Evolutionary conservation across 2,888 invertebrate species (phyloP), one percentile per base, ranked within the genome.

Genomic region (Sinohyriopsis cumingii): DNA sequence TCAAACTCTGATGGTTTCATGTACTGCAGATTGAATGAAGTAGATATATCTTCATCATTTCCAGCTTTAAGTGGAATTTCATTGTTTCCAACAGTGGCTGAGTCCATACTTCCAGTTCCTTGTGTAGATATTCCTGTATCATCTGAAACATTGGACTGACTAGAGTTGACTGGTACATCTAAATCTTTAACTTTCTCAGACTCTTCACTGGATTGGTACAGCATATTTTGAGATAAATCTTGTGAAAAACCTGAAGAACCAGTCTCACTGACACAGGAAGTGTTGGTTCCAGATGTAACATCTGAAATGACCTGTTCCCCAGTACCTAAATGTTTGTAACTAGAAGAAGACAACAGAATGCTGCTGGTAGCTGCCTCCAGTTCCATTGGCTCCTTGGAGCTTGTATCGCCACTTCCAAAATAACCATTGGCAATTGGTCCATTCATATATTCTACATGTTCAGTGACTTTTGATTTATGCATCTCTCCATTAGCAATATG

Each of bases 1-100:
- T 71, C 5, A 9, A 33, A 9, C 33, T 9, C 33, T 33, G 33
- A 9, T 33, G 9, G 33, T 9, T 9, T 33, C 9, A 33, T 33
- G 6, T 33, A 5, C 9, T 33, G 33, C 33, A 33, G 9, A 33
- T 33, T 65, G 33, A 65, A 65, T 55, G 28, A 28, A 20, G 59
- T 33, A 12, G 65, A 57, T 19, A 65, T 45, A n/a, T 57, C 65
- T 53, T 65, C 65, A 33, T 45, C 59, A 65, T 20, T 33, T n/a
- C 55, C 54, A 7, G 24, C 20, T 20, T 25, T 55, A 33, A 33
- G 33, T 33, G 33, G 33, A 33, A 33, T 33, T 33, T 9, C 7
- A 33, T 33, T 33, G 33, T 33, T 33, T 9, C 33, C 9, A 9
- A 7, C 33, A 33, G 33, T 33, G 33, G 33, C 9, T 1, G 33